Percentiles rank a stretch among this genome's conserved stretches.
These are phyloP conservation scores for Lutjanus campechanus DNA, from an alignment of 2,797 vertebrate species.

Conservation along the genomic window DNA sequence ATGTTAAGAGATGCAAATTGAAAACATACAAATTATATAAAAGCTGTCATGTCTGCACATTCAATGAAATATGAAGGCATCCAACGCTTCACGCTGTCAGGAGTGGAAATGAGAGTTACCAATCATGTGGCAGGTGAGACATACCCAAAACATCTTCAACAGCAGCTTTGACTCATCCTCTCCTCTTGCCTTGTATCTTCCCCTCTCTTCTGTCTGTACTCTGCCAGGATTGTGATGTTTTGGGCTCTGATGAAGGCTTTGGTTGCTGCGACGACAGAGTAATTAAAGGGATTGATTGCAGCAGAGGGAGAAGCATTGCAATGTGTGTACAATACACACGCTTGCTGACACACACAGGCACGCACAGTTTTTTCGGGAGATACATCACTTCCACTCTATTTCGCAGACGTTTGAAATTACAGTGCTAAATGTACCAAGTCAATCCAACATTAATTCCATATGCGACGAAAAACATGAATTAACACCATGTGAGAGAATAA, in stretches of 20 bases:
- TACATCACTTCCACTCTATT: constrained; percentile 64
- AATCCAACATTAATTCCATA: constrained; percentile 47
- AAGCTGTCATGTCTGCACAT: constrained; percentile 22
- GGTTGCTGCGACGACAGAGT: constrained; percentile 72
- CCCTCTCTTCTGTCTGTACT: constrained; percentile 18
- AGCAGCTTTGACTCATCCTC: constrained; percentile 7
- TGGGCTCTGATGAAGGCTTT: constrained; percentile 75
- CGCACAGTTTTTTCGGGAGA: constrained; percentile 15
- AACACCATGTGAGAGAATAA: constrained; percentile 20
- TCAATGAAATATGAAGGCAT: constrained; percentile 43
- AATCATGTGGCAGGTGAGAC: constrained; percentile 24
- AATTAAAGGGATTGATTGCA: constrained; percentile 83
- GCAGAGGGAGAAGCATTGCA: constrained; percentile 59
- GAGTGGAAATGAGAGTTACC: constrained; percentile 28
- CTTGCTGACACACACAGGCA: constrained; percentile 17
- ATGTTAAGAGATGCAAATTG: constrained; percentile 34
- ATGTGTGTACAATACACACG: constrained; percentile 39
- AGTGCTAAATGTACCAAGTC: constrained; percentile 67
- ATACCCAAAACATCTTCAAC: constrained; percentile 19
- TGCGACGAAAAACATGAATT: constrained; percentile 36
- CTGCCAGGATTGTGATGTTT: constrained; percentile 60
- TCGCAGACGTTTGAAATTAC: constrained; percentile 65
- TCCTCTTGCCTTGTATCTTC: neutral
- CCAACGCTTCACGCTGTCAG: constrained; percentile 26
- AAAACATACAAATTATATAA: constrained; percentile 33